Evolutionary conservation across 2,797 vertebrate species (phyloP).

Genomic region (Poecilia velifera): DNA sequence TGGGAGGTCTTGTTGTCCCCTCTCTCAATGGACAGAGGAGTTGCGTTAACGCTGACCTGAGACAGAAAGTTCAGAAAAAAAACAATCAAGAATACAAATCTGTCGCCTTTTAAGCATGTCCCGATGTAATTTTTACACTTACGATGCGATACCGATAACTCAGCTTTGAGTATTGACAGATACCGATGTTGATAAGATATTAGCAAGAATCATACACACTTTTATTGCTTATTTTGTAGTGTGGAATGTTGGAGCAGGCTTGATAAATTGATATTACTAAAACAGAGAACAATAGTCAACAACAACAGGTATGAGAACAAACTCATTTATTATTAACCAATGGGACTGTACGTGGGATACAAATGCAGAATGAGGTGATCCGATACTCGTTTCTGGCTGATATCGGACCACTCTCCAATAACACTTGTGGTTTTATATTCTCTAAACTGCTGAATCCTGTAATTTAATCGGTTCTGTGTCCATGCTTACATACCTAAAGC

Average conservation of each 20-base stretch:
- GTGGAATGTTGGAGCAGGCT: no score
- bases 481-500: not conserved
- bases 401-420: not conserved
- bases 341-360: no score
- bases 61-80: not conserved
- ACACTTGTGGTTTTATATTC: not conserved
- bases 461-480: not conserved
- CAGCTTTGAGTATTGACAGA: no score
- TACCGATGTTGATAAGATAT: no score
- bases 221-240: no score
- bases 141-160: no score
- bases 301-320: no score
- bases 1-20: conserved; percentile 98
- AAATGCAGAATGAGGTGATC: not conserved
- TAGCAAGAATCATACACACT: no score
- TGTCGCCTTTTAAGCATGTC: no score
- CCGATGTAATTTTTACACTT: not conserved
- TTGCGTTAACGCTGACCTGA: conserved; percentile 93
- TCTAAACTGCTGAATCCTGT: not conserved
- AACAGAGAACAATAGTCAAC: no score
- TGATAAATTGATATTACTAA: no score
- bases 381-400: not conserved
- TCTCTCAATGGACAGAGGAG: conserved; percentile 90
- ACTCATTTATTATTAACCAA: no score
- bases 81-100: not conserved